A percentile compares a stretch with the other conserved stretches of the same genome.
Conservation (phyloP, 2,888 invertebrate genomes). For the Cyrtodaria siliqua region DNA sequence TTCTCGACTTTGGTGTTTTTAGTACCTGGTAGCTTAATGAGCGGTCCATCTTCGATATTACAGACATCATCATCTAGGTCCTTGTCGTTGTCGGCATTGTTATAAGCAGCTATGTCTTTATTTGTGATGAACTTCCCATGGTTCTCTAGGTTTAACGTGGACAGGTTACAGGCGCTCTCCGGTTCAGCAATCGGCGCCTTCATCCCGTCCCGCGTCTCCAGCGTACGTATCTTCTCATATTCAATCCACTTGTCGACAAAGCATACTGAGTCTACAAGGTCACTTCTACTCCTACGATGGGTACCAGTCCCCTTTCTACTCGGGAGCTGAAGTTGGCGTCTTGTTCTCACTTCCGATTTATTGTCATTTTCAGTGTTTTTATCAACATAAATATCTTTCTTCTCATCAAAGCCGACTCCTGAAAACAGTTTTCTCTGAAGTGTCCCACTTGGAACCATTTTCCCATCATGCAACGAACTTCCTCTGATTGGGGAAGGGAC, state of each 20-base stretch:
- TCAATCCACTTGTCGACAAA: conserved; percentile 75
- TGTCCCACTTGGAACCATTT: conserved; percentile 20
- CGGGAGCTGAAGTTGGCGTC: conserved; percentile 46
- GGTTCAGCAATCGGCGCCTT: conserved; percentile 75
- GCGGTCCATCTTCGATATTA: conserved; percentile 69
- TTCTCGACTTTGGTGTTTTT: conserved; percentile 64
- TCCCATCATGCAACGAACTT: conserved; percentile 23
- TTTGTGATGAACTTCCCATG: conserved; percentile 64
- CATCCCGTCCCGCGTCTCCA: conserved; percentile 42
- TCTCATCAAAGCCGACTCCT: neutral
- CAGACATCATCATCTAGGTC: conserved; percentile 39
- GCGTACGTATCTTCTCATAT: conserved; percentile 70
- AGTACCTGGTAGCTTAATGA: conserved; percentile 63
- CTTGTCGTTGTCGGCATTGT: conserved; percentile 15
- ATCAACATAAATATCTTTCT: conserved; percentile 12
- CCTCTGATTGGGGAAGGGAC: conserved; percentile 54
- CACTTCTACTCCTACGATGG: conserved; percentile 74
- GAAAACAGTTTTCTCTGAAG: conserved; percentile 57
- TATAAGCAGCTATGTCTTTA: conserved; percentile 55
- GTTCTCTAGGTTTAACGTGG: conserved; percentile 77
- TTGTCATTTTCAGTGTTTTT: conserved; percentile 35
- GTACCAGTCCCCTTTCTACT: conserved; percentile 21
- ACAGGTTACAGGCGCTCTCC: conserved; percentile 75
- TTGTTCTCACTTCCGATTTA: conserved; percentile 14
- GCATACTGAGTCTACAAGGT: conserved; percentile 73